These are phyloP conservation scores for Lucilia sericata DNA, from an alignment of 1,140 invertebrate genomes.

Conservation along the genomic window DNA sequence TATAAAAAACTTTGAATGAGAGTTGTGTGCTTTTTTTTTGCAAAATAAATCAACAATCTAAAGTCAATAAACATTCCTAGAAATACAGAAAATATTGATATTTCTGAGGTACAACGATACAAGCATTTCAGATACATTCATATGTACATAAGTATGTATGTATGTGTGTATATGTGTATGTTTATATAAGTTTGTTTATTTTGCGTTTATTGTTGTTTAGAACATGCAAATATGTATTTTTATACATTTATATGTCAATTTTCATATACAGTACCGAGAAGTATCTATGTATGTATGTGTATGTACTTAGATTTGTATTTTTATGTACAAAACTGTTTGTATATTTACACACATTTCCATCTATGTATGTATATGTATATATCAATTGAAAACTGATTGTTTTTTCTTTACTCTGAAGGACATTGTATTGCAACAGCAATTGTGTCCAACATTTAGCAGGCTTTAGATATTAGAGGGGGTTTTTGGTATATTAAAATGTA, in stretches of 20 bases:
- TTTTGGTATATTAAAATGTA: neutral
- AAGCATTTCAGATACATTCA: neutral
- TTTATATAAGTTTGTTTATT: neutral
- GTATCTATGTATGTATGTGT: neutral
- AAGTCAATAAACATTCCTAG: neutral
- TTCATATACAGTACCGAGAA: neutral
- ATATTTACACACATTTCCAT: neutral
- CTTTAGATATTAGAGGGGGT: neutral
- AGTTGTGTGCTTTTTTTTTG: neutral
- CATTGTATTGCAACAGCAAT: neutral
- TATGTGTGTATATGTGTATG: neutral
- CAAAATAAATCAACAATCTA: neutral
- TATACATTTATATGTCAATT: neutral
- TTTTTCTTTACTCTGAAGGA: neutral
- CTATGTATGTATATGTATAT: neutral
- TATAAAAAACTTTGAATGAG: neutral
- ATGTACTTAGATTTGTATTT: neutral
- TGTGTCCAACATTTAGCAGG: neutral
- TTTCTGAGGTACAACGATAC: neutral
- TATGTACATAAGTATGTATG: neutral
- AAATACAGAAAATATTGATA: neutral
- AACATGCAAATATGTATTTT: constrained; percentile 7
- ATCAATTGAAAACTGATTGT: neutral
- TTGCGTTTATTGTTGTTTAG: neutral
- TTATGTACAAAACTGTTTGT: no score